Conservation (phyloP, 2,113 vertebrate genomes). For the Leucopsar rothschildi region DNA sequence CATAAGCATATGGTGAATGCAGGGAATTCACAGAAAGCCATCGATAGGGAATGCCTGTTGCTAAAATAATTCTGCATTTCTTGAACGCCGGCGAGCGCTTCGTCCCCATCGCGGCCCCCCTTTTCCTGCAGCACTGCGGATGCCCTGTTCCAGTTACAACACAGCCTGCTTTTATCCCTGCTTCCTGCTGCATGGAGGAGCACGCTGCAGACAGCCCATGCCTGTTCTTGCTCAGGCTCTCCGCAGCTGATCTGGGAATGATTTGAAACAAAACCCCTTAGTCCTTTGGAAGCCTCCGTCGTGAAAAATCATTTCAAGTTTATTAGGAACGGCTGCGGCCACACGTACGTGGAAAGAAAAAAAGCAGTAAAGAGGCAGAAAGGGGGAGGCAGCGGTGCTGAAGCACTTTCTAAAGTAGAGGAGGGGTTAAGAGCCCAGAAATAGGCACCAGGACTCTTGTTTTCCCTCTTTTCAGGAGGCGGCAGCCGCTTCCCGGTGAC, state of each 20-base stretch:
- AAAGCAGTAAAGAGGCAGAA: neutral
- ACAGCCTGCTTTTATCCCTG: neutral
- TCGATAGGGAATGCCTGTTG: neutral
- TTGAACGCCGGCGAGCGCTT: neutral
- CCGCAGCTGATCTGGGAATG: constrained; percentile 69
- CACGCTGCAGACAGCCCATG: neutral
- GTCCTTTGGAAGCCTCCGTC: constrained; percentile 58
- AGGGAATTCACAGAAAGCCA: neutral
- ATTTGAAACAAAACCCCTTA: constrained; percentile 69
- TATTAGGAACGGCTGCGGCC: constrained; percentile 74
- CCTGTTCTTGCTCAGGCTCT: constrained; percentile 48
- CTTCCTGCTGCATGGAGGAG: constrained; percentile 62
- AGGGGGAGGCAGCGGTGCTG: neutral
- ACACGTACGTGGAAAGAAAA: constrained; percentile 46
- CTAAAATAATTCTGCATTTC: neutral
- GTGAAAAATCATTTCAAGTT: constrained; percentile 71
- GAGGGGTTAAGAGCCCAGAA: constrained; percentile 17
- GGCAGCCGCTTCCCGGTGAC: neutral
- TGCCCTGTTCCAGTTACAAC: neutral
- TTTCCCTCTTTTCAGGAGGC: neutral
- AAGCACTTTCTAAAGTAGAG: neutral
- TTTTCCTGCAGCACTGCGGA: constrained; percentile 17
- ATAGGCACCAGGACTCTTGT: neutral
- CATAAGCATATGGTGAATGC: neutral
- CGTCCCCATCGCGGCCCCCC: neutral